Percentiles rank a stretch among this genome's conserved stretches.
These are phyloP conservation scores for Tamias sibiricus DNA, from an alignment of 2,113 vertebrate species.

Conservation along the genomic window DNA sequence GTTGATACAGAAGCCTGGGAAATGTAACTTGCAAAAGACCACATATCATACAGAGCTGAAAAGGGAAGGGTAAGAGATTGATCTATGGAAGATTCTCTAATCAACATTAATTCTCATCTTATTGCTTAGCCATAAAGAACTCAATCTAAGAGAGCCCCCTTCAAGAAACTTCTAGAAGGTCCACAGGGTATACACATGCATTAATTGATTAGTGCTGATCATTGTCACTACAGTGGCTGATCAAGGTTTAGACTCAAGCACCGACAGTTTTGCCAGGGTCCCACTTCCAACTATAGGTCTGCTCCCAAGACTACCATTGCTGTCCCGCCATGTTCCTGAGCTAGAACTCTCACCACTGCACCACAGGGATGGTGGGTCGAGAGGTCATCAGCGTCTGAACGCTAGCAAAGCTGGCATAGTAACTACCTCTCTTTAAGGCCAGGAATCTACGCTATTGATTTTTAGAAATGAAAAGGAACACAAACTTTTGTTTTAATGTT, in stretches of 20 bases:
- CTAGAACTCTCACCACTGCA: neutral
- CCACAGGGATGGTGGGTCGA: too few relatives aligned
- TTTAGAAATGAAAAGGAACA: neutral
- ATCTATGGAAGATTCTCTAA: neutral
- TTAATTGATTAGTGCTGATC: neutral
- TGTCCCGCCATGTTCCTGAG: neutral
- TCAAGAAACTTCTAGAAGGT: neutral
- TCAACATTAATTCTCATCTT: neutral
- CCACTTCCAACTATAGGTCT: neutral
- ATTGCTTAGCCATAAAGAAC: neutral
- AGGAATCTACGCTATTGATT: neutral
- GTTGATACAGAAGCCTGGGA: neutral
- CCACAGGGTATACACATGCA: neutral
- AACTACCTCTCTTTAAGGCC: neutral
- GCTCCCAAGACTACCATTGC: neutral
- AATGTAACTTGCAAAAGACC: neutral
- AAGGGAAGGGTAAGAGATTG: neutral
- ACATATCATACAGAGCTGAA: neutral
- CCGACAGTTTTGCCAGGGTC: neutral
- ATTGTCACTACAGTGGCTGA: neutral
- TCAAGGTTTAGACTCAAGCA: neutral
- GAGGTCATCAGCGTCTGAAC: too few relatives aligned
- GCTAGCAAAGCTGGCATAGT: neutral
- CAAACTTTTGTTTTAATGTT: neutral
- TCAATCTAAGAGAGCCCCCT: neutral